These are phyloP conservation scores for Oceanites oceanicus DNA, from an alignment of 2,113 vertebrate genomes.

Conservation along the genomic window DNA sequence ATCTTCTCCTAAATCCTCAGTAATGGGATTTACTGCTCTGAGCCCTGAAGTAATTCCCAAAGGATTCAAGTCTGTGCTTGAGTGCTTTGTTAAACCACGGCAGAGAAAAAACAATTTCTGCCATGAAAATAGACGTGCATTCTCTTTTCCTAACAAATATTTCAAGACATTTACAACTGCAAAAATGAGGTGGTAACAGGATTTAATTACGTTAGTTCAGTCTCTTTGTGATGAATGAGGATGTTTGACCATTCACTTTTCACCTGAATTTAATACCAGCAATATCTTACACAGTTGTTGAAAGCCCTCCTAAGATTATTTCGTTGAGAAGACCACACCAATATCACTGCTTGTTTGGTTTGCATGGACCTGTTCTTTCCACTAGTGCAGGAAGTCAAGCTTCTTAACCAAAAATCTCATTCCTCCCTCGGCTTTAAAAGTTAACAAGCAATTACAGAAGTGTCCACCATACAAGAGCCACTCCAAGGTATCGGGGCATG, in stretches of 20 bases:
- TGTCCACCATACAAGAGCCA: not conserved
- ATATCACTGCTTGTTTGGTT: not conserved
- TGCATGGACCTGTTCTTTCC: not conserved
- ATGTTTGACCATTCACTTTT: not conserved
- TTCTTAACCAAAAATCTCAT: not conserved
- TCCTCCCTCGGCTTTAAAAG: not conserved
- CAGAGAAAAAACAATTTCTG: not conserved
- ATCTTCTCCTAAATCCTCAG: constrained; percentile 17
- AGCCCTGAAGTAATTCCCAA: not conserved
- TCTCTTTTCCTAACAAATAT: not conserved
- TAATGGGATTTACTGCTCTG: constrained; percentile 16
- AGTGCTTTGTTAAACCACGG: not conserved
- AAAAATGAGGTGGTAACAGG: not conserved
- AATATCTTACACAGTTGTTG: not conserved
- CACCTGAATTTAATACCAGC: not conserved
- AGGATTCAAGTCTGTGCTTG: not conserved
- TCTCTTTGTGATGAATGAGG: not conserved
- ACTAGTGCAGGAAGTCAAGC: not conserved
- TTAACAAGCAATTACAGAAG: not conserved
- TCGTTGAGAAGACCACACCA: not conserved
- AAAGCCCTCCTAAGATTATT: not conserved
- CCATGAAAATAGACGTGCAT: not conserved
- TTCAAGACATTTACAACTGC: not conserved
- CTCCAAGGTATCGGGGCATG: not conserved
- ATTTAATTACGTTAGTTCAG: not conserved